A percentile compares a stretch with the other conserved stretches of the same genome.
These are phyloP conservation scores for Parazoanthus darwini DNA, from an alignment of 92 coral and sea anemone species.

Conservation along the genomic window DNA sequence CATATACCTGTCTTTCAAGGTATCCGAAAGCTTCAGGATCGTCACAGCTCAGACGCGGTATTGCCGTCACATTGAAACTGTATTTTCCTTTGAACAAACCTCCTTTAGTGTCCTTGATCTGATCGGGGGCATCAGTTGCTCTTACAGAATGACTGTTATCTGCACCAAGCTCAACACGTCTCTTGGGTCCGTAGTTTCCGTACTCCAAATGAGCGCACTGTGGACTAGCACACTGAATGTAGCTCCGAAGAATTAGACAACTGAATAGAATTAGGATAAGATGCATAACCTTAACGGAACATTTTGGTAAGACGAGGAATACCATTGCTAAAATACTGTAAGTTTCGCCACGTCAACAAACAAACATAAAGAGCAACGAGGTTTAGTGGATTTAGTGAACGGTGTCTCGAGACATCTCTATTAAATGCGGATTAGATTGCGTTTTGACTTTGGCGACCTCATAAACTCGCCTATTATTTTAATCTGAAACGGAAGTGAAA, in stretches of 20 bases:
- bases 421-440: background rate
- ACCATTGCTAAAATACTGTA: background rate
- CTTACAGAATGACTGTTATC: background rate
- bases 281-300: background rate
- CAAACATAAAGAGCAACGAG: background rate
- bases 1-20: constrained; percentile 73
- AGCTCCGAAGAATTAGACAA: background rate
- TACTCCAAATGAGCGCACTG: background rate
- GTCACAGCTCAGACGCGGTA: constrained; percentile 65
- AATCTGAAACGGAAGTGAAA: constrained; percentile 26
- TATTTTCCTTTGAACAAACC: constrained; percentile 76
- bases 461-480: background rate
- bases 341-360: background rate
- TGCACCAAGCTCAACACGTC: background rate
- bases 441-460: background rate
- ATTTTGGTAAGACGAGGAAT: background rate
- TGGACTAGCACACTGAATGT: no score
- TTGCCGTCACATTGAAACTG: constrained; percentile 69
- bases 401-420: background rate
- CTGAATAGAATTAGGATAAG: background rate
- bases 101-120: background rate
- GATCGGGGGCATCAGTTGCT: background rate
- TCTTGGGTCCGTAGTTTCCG: background rate
- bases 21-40: constrained; percentile 72
- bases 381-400: background rate